Evolutionary conservation across 1,140 invertebrate genomes (phyloP), one percentile per base, ranked within the genome.

Genomic region (Dryas iulia): DNA sequence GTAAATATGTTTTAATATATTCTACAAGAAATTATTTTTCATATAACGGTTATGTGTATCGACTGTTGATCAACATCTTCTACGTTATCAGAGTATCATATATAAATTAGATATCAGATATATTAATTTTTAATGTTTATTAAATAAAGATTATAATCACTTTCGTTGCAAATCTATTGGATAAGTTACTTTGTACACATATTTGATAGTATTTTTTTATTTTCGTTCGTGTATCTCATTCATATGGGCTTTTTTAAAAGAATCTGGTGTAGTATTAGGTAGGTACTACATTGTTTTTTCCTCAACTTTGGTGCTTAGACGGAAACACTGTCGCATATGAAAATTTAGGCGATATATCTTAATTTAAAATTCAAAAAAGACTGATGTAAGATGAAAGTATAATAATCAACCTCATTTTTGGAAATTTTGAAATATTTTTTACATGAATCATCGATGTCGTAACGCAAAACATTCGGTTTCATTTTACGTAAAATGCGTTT

Each of bases 401-500:
- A 35, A 47, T 47, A 47, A 47, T 47, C 39, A 47, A 47, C 7
- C 7, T 47, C 18, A 3, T 10, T 47, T 8, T 47, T 47, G 5
- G 5, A 18, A 3, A 8, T 47, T 47, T 21, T 10, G 6, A 21
- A 21, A 47, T 1, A 2, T 47, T 47, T n/a, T 47, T 47, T 10
- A 21, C 21, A 47, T 47, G 18, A 47, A 56, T 54, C 52, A 54
- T 54, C 52, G 0, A 10, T 56, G 53, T 56, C 18, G 39, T 21
- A 21, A 47, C n/a, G 24, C 30, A 25, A 47, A 52, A 14, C 59
- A 12, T 30, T 62, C 59, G 59, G 21, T 62, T 62, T 62, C 59
- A 52, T 30, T 53, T 30, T 18, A 25, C 25, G 39, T 47, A 21
- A 47, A 47, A 14, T 18, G 3, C 24, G n/a, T 21, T 30, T 26